Evolutionary conservation across 2,113 vertebrate genomes (phyloP).

Genomic region (Albula glossodonta): DNA sequence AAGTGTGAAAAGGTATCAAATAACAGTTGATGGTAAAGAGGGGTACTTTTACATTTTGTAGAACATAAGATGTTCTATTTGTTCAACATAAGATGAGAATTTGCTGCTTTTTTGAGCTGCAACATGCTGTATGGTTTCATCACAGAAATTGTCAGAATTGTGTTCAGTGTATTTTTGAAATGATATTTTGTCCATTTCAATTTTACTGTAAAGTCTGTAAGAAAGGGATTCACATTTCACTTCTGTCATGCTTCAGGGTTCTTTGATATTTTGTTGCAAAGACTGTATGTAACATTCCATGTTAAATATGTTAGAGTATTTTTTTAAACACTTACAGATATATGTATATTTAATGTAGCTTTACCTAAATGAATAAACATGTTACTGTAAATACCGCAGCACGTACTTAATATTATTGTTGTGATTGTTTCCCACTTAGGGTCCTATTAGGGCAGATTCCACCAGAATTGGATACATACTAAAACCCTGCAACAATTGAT

Average conservation of each 20-base stretch:
- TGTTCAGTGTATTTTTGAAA: conserved; percentile 44
- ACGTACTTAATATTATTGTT: neutral
- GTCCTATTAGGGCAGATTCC: neutral
- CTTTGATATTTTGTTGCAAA: conserved; percentile 38
- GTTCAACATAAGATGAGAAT: conserved; percentile 28
- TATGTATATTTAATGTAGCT: conserved; percentile 62
- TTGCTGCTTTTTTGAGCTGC: conserved; percentile 37
- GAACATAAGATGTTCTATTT: too few relatives aligned
- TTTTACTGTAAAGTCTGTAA: conserved; percentile 40
- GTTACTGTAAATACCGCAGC: neutral
- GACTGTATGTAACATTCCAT: conserved; percentile 49
- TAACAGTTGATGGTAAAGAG: neutral
- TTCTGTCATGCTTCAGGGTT: conserved; percentile 38
- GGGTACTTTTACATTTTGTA: neutral
- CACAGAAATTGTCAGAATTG: neutral
- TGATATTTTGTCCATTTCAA: conserved; percentile 62
- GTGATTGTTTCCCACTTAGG: neutral
- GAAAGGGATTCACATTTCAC: conserved; percentile 38
- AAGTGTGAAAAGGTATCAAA: neutral
- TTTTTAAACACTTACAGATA: conserved; percentile 60
- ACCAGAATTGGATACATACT: neutral
- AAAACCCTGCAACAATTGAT: neutral
- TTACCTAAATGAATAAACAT: conserved; percentile 63
- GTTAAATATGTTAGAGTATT: conserved; percentile 61
- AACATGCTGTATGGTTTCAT: conserved; percentile 4